Base-by-base conservation (phyloP, 2,888 invertebrate species). In the Beris chalybata region DNA sequence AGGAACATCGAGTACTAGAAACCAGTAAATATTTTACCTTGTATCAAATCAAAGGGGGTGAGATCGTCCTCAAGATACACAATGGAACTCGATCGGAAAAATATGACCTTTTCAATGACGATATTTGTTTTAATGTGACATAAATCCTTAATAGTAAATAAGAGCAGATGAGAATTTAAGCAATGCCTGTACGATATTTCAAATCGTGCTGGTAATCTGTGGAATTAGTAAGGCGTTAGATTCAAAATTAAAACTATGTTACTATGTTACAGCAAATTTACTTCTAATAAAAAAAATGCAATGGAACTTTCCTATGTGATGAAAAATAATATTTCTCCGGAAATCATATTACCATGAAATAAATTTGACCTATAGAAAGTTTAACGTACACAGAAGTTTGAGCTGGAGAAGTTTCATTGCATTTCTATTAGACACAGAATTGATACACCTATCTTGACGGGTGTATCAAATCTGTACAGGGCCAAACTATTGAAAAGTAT, bases 51-150 rank as follows among this genome's bases (percentile, higher is more conserved):
- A 58, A 74, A 68, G 0, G 79, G 78, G 43, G 77, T 69, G 0
- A 68, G 71, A 4, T 71, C 67, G 54, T 76, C 74, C 56, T 76
- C 70, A 0, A 78, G 74, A 70, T 77, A 78, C 47, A 74, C 74
- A 65, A 78, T 75, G 22, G 74, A 72, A 9, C 74, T 73, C 4
- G 75, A 73, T 70, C 77, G 75, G 22, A 79, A 75, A 61, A 79
- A 74, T 3, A 78, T 76, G 43, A 79, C 74, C 70, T 77, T 78
- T 38, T 77, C 75, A 48, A 79, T 74, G 4, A 76, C 47, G 52
- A 79, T 45, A 67, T 76, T 38, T 4, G 38, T 3, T 38, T 38
- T 38, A 1, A 9, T 38, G 5, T 7, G 7, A 7, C 38, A 5
- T 9, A 38, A 38, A 38, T 38, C 9, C 5, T 72, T 71, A 50